A percentile compares a stretch with the other conserved stretches of the same genome.
Evolutionary conservation across 2,797 vertebrate species (phyloP).

Genomic region (Sardinella longiceps): DNA sequence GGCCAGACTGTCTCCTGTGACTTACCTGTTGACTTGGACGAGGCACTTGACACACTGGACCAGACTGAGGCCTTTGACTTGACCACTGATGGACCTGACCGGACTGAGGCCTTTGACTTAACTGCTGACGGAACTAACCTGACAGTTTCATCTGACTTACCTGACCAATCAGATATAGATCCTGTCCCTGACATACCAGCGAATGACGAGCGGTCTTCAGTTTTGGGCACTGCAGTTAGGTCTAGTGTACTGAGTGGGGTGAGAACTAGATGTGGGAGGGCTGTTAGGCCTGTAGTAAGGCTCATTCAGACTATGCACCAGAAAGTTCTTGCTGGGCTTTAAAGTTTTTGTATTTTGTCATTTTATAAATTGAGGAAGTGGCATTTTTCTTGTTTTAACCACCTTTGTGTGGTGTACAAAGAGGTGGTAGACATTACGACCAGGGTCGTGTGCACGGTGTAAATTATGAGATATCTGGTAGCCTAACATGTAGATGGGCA

Average conservation of each 20-base stretch:
- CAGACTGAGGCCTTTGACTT: too few relatives aligned
- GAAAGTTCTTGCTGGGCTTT: neutral
- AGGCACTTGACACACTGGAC: too few relatives aligned
- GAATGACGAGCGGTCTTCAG: neutral
- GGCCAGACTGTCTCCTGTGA: too few relatives aligned
- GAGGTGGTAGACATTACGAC: neutral
- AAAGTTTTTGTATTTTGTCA: neutral
- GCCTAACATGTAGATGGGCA: neutral
- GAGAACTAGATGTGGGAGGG: neutral
- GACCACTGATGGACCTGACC: too few relatives aligned
- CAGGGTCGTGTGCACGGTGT: neutral
- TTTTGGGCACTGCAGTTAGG: neutral
- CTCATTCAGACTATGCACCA: neutral
- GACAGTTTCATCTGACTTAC: too few relatives aligned
- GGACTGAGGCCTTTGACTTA: neutral
- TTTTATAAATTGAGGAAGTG: neutral
- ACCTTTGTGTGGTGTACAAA: neutral
- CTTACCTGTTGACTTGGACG: too few relatives aligned
- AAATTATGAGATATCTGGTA: neutral
- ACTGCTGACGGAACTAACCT: neutral
- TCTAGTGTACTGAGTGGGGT: neutral
- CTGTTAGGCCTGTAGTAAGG: neutral
- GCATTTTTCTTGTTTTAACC: neutral
- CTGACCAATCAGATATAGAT: neutral
- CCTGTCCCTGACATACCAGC: neutral